These are phyloP conservation scores for Ceratina japonica DNA, from an alignment of 1,140 invertebrate species.

Conservation along the genomic window DNA sequence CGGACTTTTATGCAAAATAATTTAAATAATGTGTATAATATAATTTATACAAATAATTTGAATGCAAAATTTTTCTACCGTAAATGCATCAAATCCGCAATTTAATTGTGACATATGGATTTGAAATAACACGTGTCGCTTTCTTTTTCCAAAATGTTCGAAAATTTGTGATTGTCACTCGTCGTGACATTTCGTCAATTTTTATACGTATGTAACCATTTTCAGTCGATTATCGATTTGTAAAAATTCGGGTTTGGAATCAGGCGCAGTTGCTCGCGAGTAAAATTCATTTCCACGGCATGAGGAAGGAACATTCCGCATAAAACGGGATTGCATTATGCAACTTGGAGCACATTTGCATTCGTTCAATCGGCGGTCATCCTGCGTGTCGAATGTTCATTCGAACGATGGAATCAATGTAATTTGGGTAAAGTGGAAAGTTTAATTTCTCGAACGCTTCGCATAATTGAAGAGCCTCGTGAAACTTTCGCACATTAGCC, in stretches of 20 bases:
- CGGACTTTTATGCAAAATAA: no score
- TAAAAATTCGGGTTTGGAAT: constrained; percentile 9
- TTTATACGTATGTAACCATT: background rate
- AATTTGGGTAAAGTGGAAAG: constrained; percentile 8
- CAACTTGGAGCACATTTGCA: constrained; percentile 51
- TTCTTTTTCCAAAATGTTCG: no score
- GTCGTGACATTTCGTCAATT: background rate
- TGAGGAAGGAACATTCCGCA: constrained; percentile 35
- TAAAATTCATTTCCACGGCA: constrained; percentile 48
- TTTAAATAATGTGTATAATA: no score
- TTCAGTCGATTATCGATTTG: background rate
- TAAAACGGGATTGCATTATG: constrained; percentile 54
- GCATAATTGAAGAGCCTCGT: background rate
- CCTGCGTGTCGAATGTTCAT: constrained; percentile 25
- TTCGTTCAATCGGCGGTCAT: constrained; percentile 53
- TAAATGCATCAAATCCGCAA: no score
- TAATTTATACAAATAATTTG: no score
- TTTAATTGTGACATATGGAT: no score
- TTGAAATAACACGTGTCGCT: no score
- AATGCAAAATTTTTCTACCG: no score
- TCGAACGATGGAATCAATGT: constrained; percentile 17
- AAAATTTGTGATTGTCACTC: no score
- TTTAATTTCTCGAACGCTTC: background rate
- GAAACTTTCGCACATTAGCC: background rate
- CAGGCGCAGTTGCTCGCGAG: background rate